Evolutionary conservation across 2,113 vertebrate genomes (phyloP), one percentile per base, ranked within the genome.

Genomic region (Eulacestoma nigropectus): DNA sequence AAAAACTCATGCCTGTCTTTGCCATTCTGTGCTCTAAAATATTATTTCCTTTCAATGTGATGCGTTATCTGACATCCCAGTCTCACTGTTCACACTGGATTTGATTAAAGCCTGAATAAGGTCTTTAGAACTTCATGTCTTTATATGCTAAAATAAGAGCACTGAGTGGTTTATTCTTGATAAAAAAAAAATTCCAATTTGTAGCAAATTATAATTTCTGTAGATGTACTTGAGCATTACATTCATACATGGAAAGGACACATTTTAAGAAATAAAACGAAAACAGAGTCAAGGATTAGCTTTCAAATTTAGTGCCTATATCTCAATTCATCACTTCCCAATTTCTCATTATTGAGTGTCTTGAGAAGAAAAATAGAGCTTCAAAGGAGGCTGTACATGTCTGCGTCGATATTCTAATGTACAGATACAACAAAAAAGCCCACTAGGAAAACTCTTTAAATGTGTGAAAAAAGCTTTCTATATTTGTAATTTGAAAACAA

Each of bases 101-200:
- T 97, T 94, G 72, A 95, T 92, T 94, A 87, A 94, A 95, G 78
- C 49, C 41, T 87, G 74, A 93, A 95, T 89, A 89, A 91, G 62
- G 73, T 76, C 77, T 92, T 91, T 68, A 84, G 70, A 95, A 86
- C 41, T 81, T 95, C 35, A 32, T 74, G 42, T 89, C 87, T 95
- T 93, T 79, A 63, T 82, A 47, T 64, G 37, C 41, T 73, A 19
- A 47, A 78, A 69, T 60, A 89, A 92, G 59, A 91, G 87, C 60
- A 95, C 39, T 75, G 84, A 63, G 75, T 0, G 0, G 72, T 73
- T 74, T 67, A 63, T 52, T 91, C 56, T 84, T 89, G 33, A 78
- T 89, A 9, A 52, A 85, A 78, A 69, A 84, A 67, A 87, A 32
- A 5, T 3, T 89, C 60, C 29, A 52, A 78, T 95, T 95, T 95